Base-by-base conservation (phyloP, 2,113 vertebrate genomes). In the Eulacestoma nigropectus region DNA sequence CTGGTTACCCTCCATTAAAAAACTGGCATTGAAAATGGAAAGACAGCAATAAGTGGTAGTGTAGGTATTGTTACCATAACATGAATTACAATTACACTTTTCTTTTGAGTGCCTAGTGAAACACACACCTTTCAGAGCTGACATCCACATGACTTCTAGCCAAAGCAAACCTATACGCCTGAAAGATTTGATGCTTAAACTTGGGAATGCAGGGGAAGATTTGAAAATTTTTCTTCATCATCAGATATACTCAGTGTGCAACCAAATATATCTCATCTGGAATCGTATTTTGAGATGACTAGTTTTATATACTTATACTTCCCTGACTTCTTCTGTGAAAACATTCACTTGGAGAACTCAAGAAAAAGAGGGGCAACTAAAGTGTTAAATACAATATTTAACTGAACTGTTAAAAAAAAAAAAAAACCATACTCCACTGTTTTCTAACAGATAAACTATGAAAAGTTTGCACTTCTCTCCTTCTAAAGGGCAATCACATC, bases 171-270 rank as follows among this genome's bases (percentile, higher is more conserved):
- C 22, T 32, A 35, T 3, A n/a, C 1, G 3, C 17, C 16, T 35
- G 13, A 20, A 69, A 63, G 65, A 21, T 64, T 12, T 64, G 44
- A 37, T 60, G 32, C 9, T 52, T 56, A 80, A 91, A 75, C 25
- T 1, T 21, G 4, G 6, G 4, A 5, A 39, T 7, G 3, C 1
- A 18, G 5, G 10, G 1, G 1, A 32, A 29, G 23, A 41, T 35
- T 22, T 41, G 33, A 84, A 63, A 77, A 8, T 3, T 30, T 72
- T 80, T 35, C 8, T 30, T 25, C 29, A 22, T 22, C 15, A 10
- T 64, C 37, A 64, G 9, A 63, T 42, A 67, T 50, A 47, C 5
- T 18, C 20, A 11, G 3, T 6, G 18, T 67, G 33, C 30, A 77
- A 47, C 15, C 6, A 1, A 57, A 26, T 15, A 37, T 2, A 27